Base-by-base conservation (phyloP, 2,888 invertebrate species). In the Cerceris ruficornis region DNA sequence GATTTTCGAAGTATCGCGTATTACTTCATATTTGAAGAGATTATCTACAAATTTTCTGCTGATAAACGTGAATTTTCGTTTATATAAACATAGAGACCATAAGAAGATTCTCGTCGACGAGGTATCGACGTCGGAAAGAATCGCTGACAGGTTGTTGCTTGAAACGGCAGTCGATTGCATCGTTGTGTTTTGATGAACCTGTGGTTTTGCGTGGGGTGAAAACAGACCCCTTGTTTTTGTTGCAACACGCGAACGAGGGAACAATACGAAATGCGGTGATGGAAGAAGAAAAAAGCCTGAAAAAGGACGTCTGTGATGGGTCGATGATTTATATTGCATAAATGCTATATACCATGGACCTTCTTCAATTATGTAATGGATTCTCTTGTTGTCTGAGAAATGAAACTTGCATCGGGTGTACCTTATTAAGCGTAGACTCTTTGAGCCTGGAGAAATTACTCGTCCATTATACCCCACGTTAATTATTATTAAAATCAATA, bases 291-390 rank as follows among this genome's bases (percentile, higher is more conserved):
- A 60, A 28, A 28, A 4, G 71, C 72, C 55, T 69, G 71, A 61
- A 69, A 73, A 69, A 42, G 57, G 54, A 42, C 60, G 69, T 41
- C 55, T 69, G 54, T 49, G 52, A 52, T 58, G 73, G 60, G 58
- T 15, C 54, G 62, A 6, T 42, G 68, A 81, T 79, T 73, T 69
- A 75, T 86, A 79, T 84, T 80, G 77, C 80, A 77, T 75, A 77
- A 80, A 80, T 77, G 77, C 64, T 82, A 72, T 28, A 4, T 65
- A 74, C 78, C 81, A 55, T 55, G 61, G 61, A 17, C 70, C 65
- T 78, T 80, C 67, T 54, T 74, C 69, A 76, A 80, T 80, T 78
- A 78, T 81, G 70, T 61, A 80, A 75, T 54, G 67, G 76, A 57
- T 66, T 60, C 66, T 62, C 58, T 66, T 57, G 69, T 75, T 73